These are phyloP conservation scores for Protodeltote pygarga DNA, from an alignment of 2,888 invertebrate species.

Conservation along the genomic window DNA sequence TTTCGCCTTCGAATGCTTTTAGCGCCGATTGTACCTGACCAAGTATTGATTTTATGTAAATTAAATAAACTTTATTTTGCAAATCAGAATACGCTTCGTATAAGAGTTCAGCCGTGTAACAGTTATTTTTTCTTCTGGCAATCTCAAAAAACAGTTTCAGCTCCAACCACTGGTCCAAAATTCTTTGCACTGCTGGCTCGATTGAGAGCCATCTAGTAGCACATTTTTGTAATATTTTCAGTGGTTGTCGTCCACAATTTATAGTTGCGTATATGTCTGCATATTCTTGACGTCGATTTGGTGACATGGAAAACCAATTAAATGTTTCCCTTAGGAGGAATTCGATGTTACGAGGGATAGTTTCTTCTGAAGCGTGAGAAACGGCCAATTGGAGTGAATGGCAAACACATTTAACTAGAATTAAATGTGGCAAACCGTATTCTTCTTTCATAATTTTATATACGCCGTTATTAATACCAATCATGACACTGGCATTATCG, in stretches of 20 bases:
- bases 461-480: conserved; percentile 53
- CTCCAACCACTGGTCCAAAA: conserved; percentile 27
- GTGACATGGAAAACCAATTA: not conserved
- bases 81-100: conserved; percentile 6
- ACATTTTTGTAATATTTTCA: not conserved
- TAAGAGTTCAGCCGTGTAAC: conserved; percentile 19
- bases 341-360: not conserved
- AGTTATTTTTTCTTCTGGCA: conserved; percentile 9
- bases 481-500: conserved; percentile 60
- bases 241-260: not conserved
- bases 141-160: conserved; percentile 25
- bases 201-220: conserved; percentile 27
- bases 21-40: conserved; percentile 1
- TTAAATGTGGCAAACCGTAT: conserved; percentile 41
- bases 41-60: conserved; percentile 4
- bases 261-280: not conserved
- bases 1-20: conserved; percentile 9
- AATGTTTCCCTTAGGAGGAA: not conserved
- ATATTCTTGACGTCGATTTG: too few relatives aligned
- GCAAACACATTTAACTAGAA: conserved; percentile 45
- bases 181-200: conserved; percentile 15
- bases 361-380: conserved; percentile 44
- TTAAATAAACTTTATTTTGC: conserved; percentile 1
- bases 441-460: conserved; percentile 42
- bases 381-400: conserved; percentile 55